These are phyloP conservation scores for Pharmacophagus antenor DNA, from an alignment of 2,888 invertebrate genomes.

Conservation along the genomic window DNA sequence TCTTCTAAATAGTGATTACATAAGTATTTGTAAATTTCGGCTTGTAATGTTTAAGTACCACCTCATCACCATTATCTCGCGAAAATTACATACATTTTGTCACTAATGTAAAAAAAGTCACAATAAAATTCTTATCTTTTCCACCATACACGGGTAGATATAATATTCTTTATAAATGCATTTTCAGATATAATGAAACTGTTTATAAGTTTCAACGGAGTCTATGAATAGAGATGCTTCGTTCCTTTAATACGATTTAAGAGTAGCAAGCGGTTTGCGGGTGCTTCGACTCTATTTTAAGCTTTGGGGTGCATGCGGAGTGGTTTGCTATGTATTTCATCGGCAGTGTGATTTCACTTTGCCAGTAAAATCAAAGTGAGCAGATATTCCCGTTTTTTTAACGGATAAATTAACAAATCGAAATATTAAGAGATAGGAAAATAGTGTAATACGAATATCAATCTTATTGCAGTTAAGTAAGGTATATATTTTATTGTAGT, in stretches of 20 bases:
- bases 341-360: conserved; percentile 28
- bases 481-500: too few relatives aligned
- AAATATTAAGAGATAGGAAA: neutral
- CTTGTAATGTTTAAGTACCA: too few relatives aligned
- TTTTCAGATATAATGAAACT: too few relatives aligned
- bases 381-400: conserved; percentile 1
- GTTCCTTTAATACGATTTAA: conserved; percentile 63
- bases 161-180: too few relatives aligned
- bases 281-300: conserved; percentile 56
- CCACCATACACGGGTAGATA: too few relatives aligned
- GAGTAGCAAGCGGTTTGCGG: conserved; percentile 60
- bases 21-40: too few relatives aligned
- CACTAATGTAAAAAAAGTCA: too few relatives aligned
- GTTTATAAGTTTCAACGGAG: conserved; percentile 23
- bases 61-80: too few relatives aligned
- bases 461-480: neutral
- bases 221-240: conserved; percentile 51
- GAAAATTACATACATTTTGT: too few relatives aligned
- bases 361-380: conserved; percentile 33
- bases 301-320: conserved; percentile 59
- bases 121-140: too few relatives aligned
- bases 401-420: conserved; percentile 3
- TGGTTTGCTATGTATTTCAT: conserved; percentile 62
- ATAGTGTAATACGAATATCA: neutral
- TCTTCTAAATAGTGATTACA: too few relatives aligned